Conservation (phyloP, 2,797 vertebrate species). For the Buphagus erythrorhynchus region DNA sequence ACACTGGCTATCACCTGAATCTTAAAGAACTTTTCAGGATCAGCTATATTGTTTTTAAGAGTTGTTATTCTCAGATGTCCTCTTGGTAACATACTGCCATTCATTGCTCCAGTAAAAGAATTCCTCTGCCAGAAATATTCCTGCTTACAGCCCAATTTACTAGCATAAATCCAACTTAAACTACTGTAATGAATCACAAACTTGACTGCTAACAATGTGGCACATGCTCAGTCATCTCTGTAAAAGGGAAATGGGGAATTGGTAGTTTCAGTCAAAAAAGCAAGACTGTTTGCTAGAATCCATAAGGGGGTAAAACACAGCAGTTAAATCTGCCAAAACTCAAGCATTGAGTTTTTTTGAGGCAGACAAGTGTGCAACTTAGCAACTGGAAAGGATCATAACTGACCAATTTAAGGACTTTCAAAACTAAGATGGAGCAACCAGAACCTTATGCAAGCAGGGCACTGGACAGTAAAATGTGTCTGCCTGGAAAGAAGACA, state of each 20-base stretch:
- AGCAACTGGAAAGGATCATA: not conserved
- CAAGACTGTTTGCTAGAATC: not conserved
- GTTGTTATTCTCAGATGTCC: not conserved
- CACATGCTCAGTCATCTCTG: not conserved
- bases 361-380: not conserved
- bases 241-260: not conserved
- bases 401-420: not conserved
- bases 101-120: not conserved
- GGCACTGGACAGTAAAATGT: not conserved
- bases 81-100: not conserved
- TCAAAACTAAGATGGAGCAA: not conserved
- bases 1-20: not conserved
- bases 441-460: not conserved
- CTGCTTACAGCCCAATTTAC: not conserved
- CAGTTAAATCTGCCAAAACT: not conserved
- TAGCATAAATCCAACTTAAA: not conserved
- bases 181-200: not conserved
- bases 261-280: not conserved
- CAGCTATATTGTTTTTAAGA: not conserved
- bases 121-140: not conserved
- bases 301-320: not conserved
- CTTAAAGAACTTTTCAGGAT: not conserved
- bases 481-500: not conserved
- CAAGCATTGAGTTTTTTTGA: not conserved
- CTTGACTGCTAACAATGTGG: not conserved